Percentiles rank a stretch among this genome's conserved stretches.
These are phyloP conservation scores for Diaphora mendica DNA, from an alignment of 2,888 invertebrate genomes.

Conservation along the genomic window DNA sequence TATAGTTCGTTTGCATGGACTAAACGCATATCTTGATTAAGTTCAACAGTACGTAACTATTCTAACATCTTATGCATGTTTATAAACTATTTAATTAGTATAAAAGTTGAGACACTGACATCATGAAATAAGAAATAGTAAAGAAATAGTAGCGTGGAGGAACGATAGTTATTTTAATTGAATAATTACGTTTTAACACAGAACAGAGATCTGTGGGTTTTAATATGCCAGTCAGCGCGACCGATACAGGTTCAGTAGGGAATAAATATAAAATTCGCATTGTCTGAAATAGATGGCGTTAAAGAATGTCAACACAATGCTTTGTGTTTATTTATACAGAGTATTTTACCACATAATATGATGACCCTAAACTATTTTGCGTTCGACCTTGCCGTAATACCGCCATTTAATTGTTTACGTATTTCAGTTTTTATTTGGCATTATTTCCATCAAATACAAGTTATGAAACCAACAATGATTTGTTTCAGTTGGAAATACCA, in stretches of 20 bases:
- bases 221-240: background rate
- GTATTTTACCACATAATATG: too few relatives aligned
- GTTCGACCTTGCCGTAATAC: too few relatives aligned
- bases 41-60: background rate
- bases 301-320: background rate
- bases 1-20: background rate
- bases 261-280: background rate
- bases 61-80: background rate
- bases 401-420: too few relatives aligned
- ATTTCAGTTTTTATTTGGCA: background rate
- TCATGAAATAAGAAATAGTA: background rate
- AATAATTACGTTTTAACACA: too few relatives aligned
- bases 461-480: background rate
- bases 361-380: too few relatives aligned
- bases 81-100: background rate
- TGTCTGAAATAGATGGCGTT: constrained; percentile 1
- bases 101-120: background rate
- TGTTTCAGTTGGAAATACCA: background rate
- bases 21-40: background rate
- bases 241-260: background rate
- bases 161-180: background rate
- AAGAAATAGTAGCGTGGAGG: background rate
- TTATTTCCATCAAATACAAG: too few relatives aligned
- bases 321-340: background rate
- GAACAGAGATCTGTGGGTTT: too few relatives aligned